These are phyloP conservation scores for Apeltes quadracus DNA, from an alignment of 2,113 vertebrate species.

Conservation along the genomic window DNA sequence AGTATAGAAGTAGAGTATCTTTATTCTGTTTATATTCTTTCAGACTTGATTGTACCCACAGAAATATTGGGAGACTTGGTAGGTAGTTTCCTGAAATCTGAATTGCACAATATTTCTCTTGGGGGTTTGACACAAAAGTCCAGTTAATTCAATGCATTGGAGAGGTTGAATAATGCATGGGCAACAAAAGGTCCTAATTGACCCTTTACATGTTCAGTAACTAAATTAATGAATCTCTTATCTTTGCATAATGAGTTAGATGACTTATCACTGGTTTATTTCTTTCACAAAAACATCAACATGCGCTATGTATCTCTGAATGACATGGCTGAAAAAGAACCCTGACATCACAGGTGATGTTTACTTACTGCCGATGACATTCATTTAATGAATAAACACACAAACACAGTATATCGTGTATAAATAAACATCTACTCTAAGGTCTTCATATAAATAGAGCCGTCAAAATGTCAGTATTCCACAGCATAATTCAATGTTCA, in stretches of 20 bases:
- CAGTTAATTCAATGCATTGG: conserved; percentile 1
- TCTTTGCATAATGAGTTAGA: background rate
- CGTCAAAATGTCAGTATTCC: conserved; percentile 2
- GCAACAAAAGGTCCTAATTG: background rate
- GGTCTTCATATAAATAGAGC: background rate
- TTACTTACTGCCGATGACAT: background rate
- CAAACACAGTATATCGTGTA: background rate
- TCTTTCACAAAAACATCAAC: background rate
- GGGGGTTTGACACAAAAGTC: background rate
- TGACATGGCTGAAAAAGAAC: background rate
- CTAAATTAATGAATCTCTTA: background rate
- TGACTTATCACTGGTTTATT: background rate
- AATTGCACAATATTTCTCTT: conserved; percentile 3
- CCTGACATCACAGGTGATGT: background rate
- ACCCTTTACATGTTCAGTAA: background rate
- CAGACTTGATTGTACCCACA: background rate
- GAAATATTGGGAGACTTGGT: background rate
- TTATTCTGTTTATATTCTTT: background rate
- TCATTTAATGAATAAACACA: background rate
- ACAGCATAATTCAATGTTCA: conserved; percentile 12
- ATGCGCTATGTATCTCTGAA: background rate
- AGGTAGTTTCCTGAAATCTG: background rate
- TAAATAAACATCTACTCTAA: background rate
- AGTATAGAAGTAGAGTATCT: background rate
- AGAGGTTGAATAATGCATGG: background rate